A percentile compares a stretch with the other conserved stretches of the same genome.
Conservation (phyloP, 1,140 invertebrate species). For the Lepeophtheirus salmonis region DNA sequence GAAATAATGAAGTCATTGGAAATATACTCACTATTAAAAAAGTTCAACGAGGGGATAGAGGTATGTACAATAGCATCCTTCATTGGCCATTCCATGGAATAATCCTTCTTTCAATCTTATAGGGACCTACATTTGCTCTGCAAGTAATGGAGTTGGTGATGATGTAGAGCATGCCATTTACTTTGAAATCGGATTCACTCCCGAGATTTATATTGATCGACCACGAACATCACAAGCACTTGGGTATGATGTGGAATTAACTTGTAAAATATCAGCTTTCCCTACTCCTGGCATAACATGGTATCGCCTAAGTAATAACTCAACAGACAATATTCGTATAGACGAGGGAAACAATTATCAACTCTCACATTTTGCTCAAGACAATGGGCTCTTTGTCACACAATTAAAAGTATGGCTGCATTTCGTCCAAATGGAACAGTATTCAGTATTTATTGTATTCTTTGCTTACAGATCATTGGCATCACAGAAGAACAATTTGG, state of each 20-base stretch:
- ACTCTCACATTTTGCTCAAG: conserved; percentile 6
- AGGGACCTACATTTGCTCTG: conserved; percentile 8
- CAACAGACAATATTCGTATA: neutral
- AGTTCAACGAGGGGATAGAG: neutral
- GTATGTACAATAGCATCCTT: no score
- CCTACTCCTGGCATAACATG: conserved; percentile 2
- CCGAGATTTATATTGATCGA: neutral
- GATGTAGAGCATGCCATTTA: neutral
- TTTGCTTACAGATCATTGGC: neutral
- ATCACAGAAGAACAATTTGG: neutral
- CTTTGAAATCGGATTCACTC: conserved; percentile 5
- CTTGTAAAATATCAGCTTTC: conserved; percentile 6
- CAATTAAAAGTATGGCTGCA: no score
- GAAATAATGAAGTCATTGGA: neutral
- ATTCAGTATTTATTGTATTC: neutral
- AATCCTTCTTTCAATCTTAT: no score
- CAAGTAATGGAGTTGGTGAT: conserved; percentile 6
- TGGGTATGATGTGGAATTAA: neutral
- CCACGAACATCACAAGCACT: conserved; percentile 3
- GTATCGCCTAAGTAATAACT: neutral
- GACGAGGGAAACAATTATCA: neutral
- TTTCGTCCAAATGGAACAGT: no score
- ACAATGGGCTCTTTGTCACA: neutral
- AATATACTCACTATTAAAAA: conserved; percentile 5
- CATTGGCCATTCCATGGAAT: no score